Base-by-base conservation (phyloP, 1,140 invertebrate genomes). In the Heliconius congener region DNA sequence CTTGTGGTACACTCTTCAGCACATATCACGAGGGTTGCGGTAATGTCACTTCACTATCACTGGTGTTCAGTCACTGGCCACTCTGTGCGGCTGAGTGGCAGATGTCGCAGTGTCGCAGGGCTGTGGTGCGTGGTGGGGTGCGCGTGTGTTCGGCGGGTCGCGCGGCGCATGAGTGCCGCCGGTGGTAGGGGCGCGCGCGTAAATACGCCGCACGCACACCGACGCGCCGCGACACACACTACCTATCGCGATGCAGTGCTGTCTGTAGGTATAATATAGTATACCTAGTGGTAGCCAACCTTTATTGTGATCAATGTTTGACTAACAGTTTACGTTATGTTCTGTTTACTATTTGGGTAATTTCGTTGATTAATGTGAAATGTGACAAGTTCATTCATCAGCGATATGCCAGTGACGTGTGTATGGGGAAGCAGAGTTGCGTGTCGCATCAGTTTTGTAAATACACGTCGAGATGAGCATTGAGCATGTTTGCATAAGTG, bases 151-250 rank as follows among this genome's bases (percentile, higher is more conserved):
- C 91, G 74, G 89, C 81, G 84, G 85, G 88, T 90, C 90, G 90
- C 81, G 86, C 92, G 86, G 92, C 89, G 91, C 92, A 92, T 93
- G 91, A 94, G 93, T 94, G 93, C 82, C 87, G 81, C 81, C 83
- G 84, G 90, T 93, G 93, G 93, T 91, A 93, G 92, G 93, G 91
- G 88, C 89, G 90, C 87, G 88, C 85, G 87, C 83, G 92, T 94
- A 93, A 92, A 93, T 93, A 94, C 91, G 84, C 78, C 83, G 75
- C 81, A 90, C 92, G 87, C 92, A 92, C 90, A 92, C 91, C 37
- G 60, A 77, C 83, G 77, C 85, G 88, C 84, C 87, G 83, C 52
- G 71, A 81, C 82, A 80, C 77, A 78, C 74, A 83, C 80, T 19
- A 71, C 71, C 30, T 42, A 9, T 8, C 18, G 30, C 71, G 34